Evolutionary conservation across 2,888 invertebrate species (phyloP).

Genomic region (Onthophagus sagittarius): DNA sequence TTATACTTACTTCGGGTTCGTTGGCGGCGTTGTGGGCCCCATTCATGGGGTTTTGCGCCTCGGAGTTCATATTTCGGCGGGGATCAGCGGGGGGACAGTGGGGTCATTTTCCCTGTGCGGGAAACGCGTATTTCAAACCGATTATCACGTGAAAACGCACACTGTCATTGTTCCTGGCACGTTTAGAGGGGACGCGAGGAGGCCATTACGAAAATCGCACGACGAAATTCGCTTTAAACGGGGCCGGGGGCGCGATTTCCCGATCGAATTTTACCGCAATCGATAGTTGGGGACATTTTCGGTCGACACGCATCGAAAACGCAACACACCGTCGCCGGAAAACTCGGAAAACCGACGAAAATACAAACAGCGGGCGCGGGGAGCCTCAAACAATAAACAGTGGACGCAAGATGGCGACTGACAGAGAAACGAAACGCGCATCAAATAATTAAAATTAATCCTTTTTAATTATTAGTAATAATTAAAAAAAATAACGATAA

Average conservation of each 20-base stretch:
- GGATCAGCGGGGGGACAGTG: constrained; percentile 20
- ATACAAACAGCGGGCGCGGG: constrained; percentile 41
- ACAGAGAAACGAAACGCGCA: constrained; percentile 32
- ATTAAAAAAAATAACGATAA: neutral
- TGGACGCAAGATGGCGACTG: constrained; percentile 47
- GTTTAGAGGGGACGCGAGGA: constrained; percentile 64
- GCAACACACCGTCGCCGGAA: neutral
- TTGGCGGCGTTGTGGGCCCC: constrained; percentile 48
- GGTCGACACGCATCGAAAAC: constrained; percentile 3
- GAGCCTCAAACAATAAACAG: constrained; percentile 50
- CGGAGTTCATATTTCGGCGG: constrained; percentile 51
- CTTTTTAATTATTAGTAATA: neutral
- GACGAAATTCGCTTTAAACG: constrained; percentile 14
- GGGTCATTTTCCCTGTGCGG: constrained; percentile 31
- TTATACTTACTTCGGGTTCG: constrained; percentile 26
- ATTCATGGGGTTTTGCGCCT: constrained; percentile 54
- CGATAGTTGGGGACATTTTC: constrained; percentile 21
- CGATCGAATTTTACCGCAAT: constrained; percentile 18
- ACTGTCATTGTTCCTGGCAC: constrained; percentile 59
- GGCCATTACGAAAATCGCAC: constrained; percentile 56
- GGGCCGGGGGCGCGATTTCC: constrained; percentile 7
- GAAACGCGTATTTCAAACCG: constrained; percentile 26
- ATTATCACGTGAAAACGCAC: constrained; percentile 50
- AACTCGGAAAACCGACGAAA: constrained; percentile 19
- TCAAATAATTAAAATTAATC: constrained; percentile 18